A percentile compares a stretch with the other conserved stretches of the same genome.
Conservation (phyloP, 2,888 invertebrate species). For the Pammene fasciana region DNA sequence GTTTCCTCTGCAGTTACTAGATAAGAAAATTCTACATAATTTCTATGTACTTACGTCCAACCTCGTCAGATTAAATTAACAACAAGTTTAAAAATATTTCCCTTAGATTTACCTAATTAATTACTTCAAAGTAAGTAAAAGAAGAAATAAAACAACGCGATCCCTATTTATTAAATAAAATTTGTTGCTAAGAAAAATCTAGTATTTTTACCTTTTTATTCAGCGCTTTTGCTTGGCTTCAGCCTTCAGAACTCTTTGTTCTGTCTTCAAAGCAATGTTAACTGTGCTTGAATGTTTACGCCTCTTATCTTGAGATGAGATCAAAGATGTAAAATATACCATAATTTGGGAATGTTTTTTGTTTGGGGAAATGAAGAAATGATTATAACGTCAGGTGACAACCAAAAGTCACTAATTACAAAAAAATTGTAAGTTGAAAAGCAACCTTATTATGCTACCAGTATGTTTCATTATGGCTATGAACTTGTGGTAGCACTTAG, state of each 20-base stretch:
- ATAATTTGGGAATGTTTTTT: constrained; percentile 48
- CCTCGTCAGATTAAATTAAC: neutral
- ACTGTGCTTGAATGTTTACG: constrained; percentile 45
- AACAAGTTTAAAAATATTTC: neutral
- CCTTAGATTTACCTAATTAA: no score
- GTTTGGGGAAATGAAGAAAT: constrained; percentile 43
- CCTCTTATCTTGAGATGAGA: constrained; percentile 47
- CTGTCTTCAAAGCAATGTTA: constrained; percentile 44
- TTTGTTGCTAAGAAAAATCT: constrained; percentile 7
- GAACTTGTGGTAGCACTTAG: no score
- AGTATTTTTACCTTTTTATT: constrained; percentile 9
- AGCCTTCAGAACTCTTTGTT: constrained; percentile 52
- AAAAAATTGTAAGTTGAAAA: no score
- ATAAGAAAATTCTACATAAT: neutral
- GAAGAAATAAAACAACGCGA: neutral
- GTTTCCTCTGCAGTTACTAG: neutral
- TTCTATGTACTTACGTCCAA: neutral
- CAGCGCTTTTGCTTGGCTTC: constrained; percentile 30
- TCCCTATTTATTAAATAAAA: neutral
- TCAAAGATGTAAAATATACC: constrained; percentile 50
- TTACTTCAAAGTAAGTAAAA: neutral
- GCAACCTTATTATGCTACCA: no score
- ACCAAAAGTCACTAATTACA: no score
- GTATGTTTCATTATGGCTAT: no score
- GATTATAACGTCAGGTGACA: no score